Percentiles rank a stretch among this genome's conserved stretches.
These are phyloP conservation scores for Palaemon carinicauda DNA, from an alignment of 1,140 invertebrate species.

Conservation along the genomic window DNA sequence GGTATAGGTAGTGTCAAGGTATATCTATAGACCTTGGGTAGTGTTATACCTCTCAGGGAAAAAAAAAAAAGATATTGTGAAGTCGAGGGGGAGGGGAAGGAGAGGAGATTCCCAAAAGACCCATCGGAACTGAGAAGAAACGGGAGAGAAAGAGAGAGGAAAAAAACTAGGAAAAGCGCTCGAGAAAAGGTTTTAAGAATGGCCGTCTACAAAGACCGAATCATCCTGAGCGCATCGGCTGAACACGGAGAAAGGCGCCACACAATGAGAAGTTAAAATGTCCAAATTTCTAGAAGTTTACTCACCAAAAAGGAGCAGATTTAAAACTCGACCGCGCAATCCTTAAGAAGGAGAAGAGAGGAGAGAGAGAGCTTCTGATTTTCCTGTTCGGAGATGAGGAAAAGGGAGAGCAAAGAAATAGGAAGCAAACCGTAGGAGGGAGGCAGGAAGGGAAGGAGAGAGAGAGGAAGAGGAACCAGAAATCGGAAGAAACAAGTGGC, in stretches of 20 bases:
- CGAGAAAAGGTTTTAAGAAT: background rate
- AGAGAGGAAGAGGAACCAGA: background rate
- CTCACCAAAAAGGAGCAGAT: slow-evolving; percentile 38
- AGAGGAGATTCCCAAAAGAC: background rate
- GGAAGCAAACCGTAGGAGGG: background rate
- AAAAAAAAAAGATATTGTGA: too few species aligned
- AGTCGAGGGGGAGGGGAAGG: too few species aligned
- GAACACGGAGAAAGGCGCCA: slow-evolving; percentile 42
- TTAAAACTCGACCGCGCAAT: slow-evolving; percentile 51
- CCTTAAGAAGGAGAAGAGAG: background rate
- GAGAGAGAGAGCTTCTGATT: background rate
- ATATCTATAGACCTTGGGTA: too few species aligned
- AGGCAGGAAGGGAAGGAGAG: background rate
- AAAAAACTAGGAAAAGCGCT: background rate
- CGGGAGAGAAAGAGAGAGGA: slow-evolving; percentile 15
- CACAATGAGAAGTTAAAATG: slow-evolving; percentile 53
- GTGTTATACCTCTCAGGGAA: too few species aligned
- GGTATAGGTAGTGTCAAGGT: too few species aligned
- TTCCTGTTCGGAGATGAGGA: background rate
- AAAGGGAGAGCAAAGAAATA: background rate
- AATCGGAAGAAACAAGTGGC: background rate
- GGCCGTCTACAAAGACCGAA: slow-evolving; percentile 38
- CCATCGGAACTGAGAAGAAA: slow-evolving; percentile 22
- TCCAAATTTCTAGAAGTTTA: slow-evolving; percentile 32
- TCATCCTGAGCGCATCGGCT: slow-evolving; percentile 43